phyloP scores from a whole-genome alignment of 2,113 vertebrate species.

The Cheilinus undulatus region DNA sequence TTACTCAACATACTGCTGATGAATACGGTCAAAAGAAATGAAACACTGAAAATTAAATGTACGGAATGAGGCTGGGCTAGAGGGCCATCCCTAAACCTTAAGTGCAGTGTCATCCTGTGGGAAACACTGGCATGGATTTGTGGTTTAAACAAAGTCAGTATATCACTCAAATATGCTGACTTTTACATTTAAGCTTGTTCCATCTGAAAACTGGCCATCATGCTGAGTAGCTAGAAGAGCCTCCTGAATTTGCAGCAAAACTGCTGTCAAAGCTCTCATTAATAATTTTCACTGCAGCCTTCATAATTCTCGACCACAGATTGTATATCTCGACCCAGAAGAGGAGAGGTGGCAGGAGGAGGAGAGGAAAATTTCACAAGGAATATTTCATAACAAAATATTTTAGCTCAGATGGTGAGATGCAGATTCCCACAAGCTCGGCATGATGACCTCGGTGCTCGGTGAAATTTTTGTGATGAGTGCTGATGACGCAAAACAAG shows the following conservation, averaged over 20 bases:
- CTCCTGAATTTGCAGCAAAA: conserved; percentile 66
- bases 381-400: conserved; percentile 19
- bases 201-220: conserved; percentile 41
- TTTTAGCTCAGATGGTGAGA: neutral
- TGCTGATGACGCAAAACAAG: neutral
- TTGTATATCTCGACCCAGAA: conserved; percentile 31
- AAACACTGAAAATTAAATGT: too few species aligned
- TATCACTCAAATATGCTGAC: conserved; percentile 56
- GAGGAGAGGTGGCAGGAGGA: neutral
- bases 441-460: neutral
- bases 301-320: conserved; percentile 52
- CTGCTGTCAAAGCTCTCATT: conserved; percentile 73
- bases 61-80: too few species aligned
- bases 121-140: neutral
- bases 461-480: conserved; percentile 5
- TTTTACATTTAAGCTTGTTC: conserved; percentile 13
- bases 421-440: neutral
- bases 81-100: too few species aligned
- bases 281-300: conserved; percentile 68
- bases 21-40: too few species aligned
- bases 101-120: too few species aligned
- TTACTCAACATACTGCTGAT: too few species aligned
- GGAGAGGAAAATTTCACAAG: neutral
- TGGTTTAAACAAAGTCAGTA: conserved; percentile 44
- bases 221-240: conserved; percentile 57